Evolutionary conservation across 2,888 invertebrate species (phyloP).

Genomic region (Drosophila kanekoi): DNA sequence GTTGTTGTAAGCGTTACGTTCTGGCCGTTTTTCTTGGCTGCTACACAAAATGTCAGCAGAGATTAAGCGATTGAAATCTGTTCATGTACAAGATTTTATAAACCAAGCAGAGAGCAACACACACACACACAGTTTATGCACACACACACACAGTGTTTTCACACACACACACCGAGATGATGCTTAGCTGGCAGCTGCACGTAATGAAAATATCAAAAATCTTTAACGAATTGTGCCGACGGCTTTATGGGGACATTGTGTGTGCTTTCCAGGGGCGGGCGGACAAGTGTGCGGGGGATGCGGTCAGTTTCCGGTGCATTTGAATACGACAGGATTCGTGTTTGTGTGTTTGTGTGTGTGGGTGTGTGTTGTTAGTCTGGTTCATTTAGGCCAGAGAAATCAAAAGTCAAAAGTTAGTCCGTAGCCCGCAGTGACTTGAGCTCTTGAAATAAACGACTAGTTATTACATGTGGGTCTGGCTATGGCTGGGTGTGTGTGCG

Average conservation of each 20-base stretch:
- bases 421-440: constrained; percentile 51
- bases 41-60: constrained; percentile 73
- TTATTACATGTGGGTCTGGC: constrained; percentile 54
- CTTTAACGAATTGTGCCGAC: constrained; percentile 72
- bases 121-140: constrained; percentile 1
- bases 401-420: constrained; percentile 74
- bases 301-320: constrained; percentile 41
- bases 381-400: constrained; percentile 76
- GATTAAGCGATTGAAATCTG: constrained; percentile 71
- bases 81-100: constrained; percentile 65
- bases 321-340: constrained; percentile 59
- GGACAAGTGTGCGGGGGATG: too few relatives aligned
- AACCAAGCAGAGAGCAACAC: constrained; percentile 26
- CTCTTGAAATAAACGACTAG: constrained; percentile 63
- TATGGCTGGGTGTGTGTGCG: constrained; percentile 8
- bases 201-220: constrained; percentile 80
- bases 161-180: constrained; percentile 22
- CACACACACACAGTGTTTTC: too few relatives aligned
- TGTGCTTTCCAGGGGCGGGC: too few relatives aligned
- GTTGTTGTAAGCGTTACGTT: constrained; percentile 23
- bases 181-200: constrained; percentile 69
- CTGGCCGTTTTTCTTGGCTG: constrained; percentile 31
- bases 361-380: constrained; percentile 49
- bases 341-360: too few relatives aligned
- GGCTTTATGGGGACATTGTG: constrained; percentile 24